Conservation (phyloP, 1,140 invertebrate species). For the Coptotermes formosanus region DNA sequence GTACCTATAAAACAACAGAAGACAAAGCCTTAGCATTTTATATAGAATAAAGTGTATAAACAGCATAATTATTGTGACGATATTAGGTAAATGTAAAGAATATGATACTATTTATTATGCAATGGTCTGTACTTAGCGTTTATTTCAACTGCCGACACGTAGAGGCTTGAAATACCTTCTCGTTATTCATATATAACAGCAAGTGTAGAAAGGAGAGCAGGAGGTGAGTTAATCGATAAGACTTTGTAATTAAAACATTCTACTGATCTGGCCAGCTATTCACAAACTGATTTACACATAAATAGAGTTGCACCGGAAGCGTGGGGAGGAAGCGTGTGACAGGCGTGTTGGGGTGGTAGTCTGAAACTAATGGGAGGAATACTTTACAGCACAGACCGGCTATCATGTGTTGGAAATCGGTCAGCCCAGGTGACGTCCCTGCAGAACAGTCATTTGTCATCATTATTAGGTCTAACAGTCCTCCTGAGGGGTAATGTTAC, state of each 20-base stretch:
- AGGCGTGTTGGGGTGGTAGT: background rate
- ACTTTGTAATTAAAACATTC: background rate
- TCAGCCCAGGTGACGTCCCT: background rate
- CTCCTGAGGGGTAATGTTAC: background rate
- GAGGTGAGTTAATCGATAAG: background rate
- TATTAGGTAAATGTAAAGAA: no score
- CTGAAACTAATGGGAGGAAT: constrained; percentile 14
- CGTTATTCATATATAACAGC: background rate
- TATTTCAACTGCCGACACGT: no score
- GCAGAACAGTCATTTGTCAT: background rate
- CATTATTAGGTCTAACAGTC: background rate
- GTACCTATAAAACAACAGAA: no score
- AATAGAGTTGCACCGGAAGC: constrained; percentile 15
- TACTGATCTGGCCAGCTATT: background rate
- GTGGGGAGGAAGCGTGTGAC: background rate
- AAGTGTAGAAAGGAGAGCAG: background rate
- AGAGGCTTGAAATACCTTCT: no score
- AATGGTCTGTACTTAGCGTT: no score
- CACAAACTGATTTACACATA: constrained; percentile 10
- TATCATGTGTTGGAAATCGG: constrained; percentile 5
- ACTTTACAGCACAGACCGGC: background rate
- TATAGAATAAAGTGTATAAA: no score
- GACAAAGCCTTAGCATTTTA: no score
- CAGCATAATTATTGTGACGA: no score
- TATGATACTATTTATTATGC: no score